phyloP scores from a whole-genome alignment of 2,113 vertebrate species.

The zebrafish (Danio rerio) region DNA sequence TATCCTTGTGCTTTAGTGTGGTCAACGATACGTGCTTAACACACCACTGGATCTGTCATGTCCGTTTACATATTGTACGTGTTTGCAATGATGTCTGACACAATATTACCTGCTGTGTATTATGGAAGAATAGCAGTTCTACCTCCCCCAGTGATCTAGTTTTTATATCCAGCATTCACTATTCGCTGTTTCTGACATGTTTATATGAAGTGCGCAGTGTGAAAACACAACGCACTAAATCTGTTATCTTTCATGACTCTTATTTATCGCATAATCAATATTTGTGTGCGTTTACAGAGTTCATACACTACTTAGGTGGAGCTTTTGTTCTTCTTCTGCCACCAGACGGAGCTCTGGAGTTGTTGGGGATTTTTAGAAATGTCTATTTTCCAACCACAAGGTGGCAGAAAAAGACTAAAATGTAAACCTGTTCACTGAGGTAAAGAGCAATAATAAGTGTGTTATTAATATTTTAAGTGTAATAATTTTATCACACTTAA shows the following conservation, averaged over 20 bases:
- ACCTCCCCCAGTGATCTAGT: background rate
- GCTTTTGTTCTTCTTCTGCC: background rate
- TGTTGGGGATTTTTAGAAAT: background rate
- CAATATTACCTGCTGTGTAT: background rate
- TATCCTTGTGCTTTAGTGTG: background rate
- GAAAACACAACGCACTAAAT: background rate
- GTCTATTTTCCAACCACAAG: conserved; percentile 12
- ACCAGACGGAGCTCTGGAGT: conserved; percentile 21
- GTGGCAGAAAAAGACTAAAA: conserved; percentile 38
- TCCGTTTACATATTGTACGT: background rate
- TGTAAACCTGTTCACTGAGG: background rate
- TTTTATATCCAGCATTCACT: background rate
- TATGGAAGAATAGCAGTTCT: background rate
- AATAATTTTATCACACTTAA: background rate
- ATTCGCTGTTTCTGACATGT: background rate
- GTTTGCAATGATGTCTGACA: background rate
- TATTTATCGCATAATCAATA: background rate
- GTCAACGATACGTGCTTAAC: background rate
- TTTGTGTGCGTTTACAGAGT: background rate
- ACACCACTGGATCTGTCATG: background rate
- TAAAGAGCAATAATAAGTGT: too few relatives aligned
- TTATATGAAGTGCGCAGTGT: background rate
- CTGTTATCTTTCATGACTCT: background rate
- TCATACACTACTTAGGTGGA: background rate
- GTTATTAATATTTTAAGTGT: too few relatives aligned